Evolutionary conservation across 2,888 invertebrate species (phyloP).

Genomic region (Camponotus fellah): DNA sequence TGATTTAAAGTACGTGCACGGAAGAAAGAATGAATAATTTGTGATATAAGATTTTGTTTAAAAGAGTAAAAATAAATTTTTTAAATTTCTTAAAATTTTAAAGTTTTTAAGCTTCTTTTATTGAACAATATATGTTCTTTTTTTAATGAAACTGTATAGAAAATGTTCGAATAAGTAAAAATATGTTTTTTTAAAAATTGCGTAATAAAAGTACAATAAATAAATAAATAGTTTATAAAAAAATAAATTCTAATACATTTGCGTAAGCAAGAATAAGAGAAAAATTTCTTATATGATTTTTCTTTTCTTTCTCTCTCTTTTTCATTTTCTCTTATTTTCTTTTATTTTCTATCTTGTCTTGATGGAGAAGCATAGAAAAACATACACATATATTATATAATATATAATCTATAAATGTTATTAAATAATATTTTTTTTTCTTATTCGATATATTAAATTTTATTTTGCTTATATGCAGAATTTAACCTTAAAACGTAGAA

Average conservation of each 20-base stretch:
- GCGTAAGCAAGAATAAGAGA: background rate
- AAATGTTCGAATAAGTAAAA: background rate
- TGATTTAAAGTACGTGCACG: background rate
- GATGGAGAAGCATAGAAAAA: background rate
- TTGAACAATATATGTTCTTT: background rate
- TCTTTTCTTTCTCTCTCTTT: background rate
- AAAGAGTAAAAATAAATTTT: background rate
- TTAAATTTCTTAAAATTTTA: background rate
- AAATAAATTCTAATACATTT: background rate
- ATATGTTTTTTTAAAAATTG: background rate
- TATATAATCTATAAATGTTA: background rate
- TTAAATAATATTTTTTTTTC: too few relatives aligned
- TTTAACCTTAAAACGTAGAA: too few relatives aligned
- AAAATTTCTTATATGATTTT: background rate
- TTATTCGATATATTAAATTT: too few relatives aligned
- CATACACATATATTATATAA: background rate
- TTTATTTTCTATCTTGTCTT: background rate
- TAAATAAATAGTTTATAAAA: background rate
- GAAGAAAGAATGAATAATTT: slow-evolving; percentile 9
- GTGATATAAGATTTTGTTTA: background rate
- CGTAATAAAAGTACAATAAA: background rate
- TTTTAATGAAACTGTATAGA: background rate
- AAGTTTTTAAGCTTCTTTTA: slow-evolving; percentile 2
- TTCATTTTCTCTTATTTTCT: background rate
- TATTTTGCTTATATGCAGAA: too few relatives aligned